Percentiles rank a stretch among this genome's conserved stretches.
These are phyloP conservation scores for Drosophila pachea DNA, from an alignment of 1,140 invertebrate genomes.

Conservation along the genomic window DNA sequence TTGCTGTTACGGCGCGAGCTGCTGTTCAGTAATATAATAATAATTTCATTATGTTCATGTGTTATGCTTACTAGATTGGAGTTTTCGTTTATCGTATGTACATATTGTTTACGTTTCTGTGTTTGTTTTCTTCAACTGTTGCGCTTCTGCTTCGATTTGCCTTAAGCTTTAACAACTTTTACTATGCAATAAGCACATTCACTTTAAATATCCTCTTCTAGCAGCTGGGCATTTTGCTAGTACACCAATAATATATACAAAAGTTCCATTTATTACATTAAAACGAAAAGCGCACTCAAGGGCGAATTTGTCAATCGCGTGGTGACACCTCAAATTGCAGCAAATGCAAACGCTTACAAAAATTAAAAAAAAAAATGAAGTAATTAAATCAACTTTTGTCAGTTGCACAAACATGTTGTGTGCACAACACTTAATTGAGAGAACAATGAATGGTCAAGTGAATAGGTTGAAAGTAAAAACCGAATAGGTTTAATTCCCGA, in stretches of 20 bases:
- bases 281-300: slow-evolving; percentile 34
- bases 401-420: slow-evolving; percentile 32
- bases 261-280: slow-evolving; percentile 34
- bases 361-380: slow-evolving; percentile 22
- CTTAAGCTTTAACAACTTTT: slow-evolving; percentile 73
- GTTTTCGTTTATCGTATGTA: slow-evolving; percentile 67
- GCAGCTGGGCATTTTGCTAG: slow-evolving; percentile 43
- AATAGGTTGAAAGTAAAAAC: slow-evolving; percentile 12
- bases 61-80: slow-evolving; percentile 51
- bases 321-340: slow-evolving; percentile 31
- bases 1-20: slow-evolving; percentile 42
- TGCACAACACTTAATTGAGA: slow-evolving; percentile 4
- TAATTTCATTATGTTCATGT: slow-evolving; percentile 48
- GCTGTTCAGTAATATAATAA: slow-evolving; percentile 40
- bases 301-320: slow-evolving; percentile 37
- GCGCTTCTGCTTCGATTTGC: slow-evolving; percentile 32
- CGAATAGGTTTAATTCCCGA: too few species aligned
- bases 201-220: slow-evolving; percentile 28
- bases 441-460: slow-evolving; percentile 33
- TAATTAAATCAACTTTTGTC: slow-evolving; percentile 48
- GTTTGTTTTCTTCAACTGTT: slow-evolving; percentile 7
- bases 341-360: slow-evolving; percentile 23
- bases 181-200: slow-evolving; percentile 68
- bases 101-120: slow-evolving; percentile 55
- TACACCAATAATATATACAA: slow-evolving; percentile 39